Evolutionary conservation across 2,797 vertebrate species (phyloP), one percentile per base, ranked within the genome.

Genomic region (Microctenopoma lineatum): DNA sequence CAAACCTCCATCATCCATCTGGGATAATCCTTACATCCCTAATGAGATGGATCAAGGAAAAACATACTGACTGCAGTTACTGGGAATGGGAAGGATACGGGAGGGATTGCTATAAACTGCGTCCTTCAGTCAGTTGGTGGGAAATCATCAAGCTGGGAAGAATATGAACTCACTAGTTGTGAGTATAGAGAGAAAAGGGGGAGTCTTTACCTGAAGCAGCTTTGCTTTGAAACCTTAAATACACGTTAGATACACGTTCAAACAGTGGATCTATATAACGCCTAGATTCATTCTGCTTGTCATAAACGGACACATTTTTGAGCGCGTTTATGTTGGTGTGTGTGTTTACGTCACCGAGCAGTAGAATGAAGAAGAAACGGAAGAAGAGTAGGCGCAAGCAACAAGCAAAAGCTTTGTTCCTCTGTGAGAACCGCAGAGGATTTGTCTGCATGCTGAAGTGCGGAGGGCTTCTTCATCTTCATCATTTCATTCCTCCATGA

Each of bases 41-140:
- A 70, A 80, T 77, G 70, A 79, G 84, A 89, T 74, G 54, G 61
- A 76, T 65, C 32, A 45, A 51, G 57, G 59, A 69, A 75, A 88
- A 84, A 75, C 52, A 68, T 50, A 79, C 61, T 82, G 56, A 63
- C 45, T 32, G 55, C 48, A 29, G 79, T 71, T 69, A 59, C 75
- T 54, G 66, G 36, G 56, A 29, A 29, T 67, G 51, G 34, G 74
- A 54, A 65, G 56, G 62, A 78, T 64, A 46, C 70, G 51, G 51
- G 60, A 53, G 66, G 48, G 60, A 72, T 39, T 15, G 38, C 70
- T 48, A 66, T 81, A 71, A 61, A 63, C 77, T 48, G 72, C 71
- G 54, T 71, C 68, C 62, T 42, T 42, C 70, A 87, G 85, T 84
- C 70, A 84, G 84, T 77, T 87, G 82, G 90, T 88, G 79, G 84